Base-by-base conservation (phyloP, 2,113 vertebrate genomes). In the Aegithalos caudatus region DNA sequence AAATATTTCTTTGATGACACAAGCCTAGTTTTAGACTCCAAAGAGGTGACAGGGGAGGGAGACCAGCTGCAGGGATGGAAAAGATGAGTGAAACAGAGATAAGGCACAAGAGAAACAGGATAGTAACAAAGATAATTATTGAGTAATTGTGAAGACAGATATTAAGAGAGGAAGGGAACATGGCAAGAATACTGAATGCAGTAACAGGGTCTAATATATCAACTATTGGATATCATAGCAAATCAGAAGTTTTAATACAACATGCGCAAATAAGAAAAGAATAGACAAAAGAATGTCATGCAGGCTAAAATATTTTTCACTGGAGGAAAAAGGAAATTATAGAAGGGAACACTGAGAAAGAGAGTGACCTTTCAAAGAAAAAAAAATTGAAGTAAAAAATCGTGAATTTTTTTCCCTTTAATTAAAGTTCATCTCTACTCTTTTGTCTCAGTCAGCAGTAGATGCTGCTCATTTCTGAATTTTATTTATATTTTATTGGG, bases 141-240 rank as follows among this genome's bases (percentile, higher is more conserved):
- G 28, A 93, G 54, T 90, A 95, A 91, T 93, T 86, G 84, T 94
- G 61, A 92, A 87, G 96, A 86, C 38, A 88, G 70, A 88, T 93
- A 92, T 69, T 92, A 91, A 88, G 64, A 94, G 65, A 94, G 84
- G 47, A 95, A 94, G 56, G 83, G 95, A 94, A 50, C 38, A 62
- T 40, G 51, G 65, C 76, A 94, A 96, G 86, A 86, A 31, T 25
- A 67, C 71, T 61, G 67, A 77, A 66, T 70, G 25, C 44, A 65
- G 61, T 76, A 76, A 87, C 50, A 66, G 20, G n/a, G 57, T 86
- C 79, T 88, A 45, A 54, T 57, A 33, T 38, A 86, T 81, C 53
- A 94, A 71, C 28, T 86, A 88, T 6, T 77, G 44, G 48, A 47
- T 66, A 82, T 50, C 33, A 62, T 6, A 50, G n/a, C 33, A 62